A percentile compares a stretch with the other conserved stretches of the same genome.
These are phyloP conservation scores for Trissolcus basalis DNA, from an alignment of 1,140 invertebrate species.

Conservation along the genomic window DNA sequence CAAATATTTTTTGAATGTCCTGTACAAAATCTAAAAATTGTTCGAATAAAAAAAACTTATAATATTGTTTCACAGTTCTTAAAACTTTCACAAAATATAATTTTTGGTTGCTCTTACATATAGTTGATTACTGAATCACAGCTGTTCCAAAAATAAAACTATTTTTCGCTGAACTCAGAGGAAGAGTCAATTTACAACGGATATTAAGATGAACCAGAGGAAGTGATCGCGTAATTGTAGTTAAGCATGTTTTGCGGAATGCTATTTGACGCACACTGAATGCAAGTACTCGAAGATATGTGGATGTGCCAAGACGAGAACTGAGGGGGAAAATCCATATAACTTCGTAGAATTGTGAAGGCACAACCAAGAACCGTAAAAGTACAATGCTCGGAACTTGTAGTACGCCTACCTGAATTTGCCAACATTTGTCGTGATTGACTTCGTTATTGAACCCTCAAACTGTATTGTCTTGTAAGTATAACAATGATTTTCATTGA, in stretches of 20 bases:
- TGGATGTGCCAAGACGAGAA: conserved; percentile 30
- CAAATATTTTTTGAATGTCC: too few relatives aligned
- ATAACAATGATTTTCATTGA: too few relatives aligned
- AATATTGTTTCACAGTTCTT: too few relatives aligned
- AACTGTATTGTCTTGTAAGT: too few relatives aligned
- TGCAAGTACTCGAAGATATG: conserved; percentile 60
- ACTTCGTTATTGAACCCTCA: too few relatives aligned
- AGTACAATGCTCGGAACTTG: conserved; percentile 73
- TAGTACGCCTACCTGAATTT: conserved; percentile 65
- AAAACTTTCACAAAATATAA: too few relatives aligned
- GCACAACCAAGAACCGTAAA: conserved; percentile 71
- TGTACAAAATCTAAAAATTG: too few relatives aligned
- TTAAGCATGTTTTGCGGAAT: conserved; percentile 42
- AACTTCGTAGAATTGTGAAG: conserved; percentile 69
- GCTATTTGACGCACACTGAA: conserved; percentile 59
- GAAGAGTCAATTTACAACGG: conserved; percentile 28
- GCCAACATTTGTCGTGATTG: conserved; percentile 21
- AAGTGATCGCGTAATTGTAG: conserved; percentile 4
- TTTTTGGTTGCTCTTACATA: too few relatives aligned
- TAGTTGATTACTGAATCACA: conserved; percentile 4
- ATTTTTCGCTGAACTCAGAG: conserved; percentile 20
- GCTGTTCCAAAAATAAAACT: conserved; percentile 10
- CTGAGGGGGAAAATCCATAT: conserved; percentile 33
- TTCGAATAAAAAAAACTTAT: too few relatives aligned
- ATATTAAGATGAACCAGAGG: conserved; percentile 16